phyloP scores from a whole-genome alignment of 35 echinoderm and acorn worm species.

The Diadema setosum region DNA sequence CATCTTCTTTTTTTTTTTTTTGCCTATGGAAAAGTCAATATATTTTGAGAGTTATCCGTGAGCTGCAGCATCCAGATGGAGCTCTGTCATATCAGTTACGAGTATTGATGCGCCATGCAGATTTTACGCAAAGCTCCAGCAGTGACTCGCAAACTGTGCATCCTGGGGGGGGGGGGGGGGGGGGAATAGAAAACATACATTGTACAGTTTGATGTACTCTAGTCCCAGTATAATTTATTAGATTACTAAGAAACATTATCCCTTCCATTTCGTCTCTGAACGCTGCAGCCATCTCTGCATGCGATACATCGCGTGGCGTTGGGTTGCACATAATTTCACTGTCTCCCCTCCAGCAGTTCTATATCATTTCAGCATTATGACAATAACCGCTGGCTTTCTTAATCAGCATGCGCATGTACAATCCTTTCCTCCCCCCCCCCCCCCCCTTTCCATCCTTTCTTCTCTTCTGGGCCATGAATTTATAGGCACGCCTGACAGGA shows the following conservation, averaged over 20 bases:
- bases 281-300: not conserved
- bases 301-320: not conserved
- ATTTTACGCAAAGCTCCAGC: too few species aligned
- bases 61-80: too few species aligned
- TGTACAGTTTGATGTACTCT: not conserved
- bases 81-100: too few species aligned
- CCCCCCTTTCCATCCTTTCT: not conserved
- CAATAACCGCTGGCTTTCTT: not conserved
- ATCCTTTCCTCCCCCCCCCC: not conserved
- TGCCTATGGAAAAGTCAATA: too few species aligned
- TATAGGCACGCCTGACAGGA: too few species aligned
- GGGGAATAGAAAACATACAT: too few species aligned
- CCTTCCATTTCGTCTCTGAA: not conserved
- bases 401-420: not conserved
- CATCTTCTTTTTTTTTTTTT: too few species aligned
- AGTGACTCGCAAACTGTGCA: too few species aligned
- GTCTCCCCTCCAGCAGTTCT: not conserved
- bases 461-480: too few species aligned
- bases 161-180: too few species aligned
- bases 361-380: slow-evolving; percentile 8
- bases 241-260: not conserved
- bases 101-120: too few species aligned
- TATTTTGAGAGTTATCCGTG: too few species aligned
- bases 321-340: not conserved
- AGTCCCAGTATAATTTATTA: not conserved